phyloP scores from a whole-genome alignment of 2,113 vertebrate genomes.

The Mesocricetus auratus region DNA sequence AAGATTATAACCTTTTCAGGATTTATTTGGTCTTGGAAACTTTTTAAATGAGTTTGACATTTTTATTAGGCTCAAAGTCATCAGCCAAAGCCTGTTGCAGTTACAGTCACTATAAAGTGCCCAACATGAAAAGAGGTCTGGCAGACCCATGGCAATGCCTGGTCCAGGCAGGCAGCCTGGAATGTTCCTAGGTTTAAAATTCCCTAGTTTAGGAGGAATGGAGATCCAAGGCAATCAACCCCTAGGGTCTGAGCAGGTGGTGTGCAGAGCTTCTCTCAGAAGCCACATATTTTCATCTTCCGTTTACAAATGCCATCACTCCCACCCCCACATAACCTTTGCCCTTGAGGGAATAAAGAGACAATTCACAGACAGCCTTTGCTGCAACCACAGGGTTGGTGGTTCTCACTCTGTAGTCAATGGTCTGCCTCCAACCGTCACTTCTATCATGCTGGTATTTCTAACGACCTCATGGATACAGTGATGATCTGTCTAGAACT shows the following conservation, averaged over 20 bases:
- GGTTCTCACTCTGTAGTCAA: neutral
- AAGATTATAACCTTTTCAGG: slow-evolving; percentile 70
- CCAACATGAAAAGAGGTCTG: slow-evolving; percentile 47
- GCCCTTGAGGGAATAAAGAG: neutral
- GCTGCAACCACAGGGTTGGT: neutral
- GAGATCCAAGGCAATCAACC: neutral
- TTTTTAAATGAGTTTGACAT: slow-evolving; percentile 78
- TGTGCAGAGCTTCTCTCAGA: neutral
- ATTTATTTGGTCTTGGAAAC: slow-evolving; percentile 76
- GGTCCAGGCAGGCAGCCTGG: neutral
- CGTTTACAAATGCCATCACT: neutral
- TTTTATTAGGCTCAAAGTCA: slow-evolving; percentile 80
- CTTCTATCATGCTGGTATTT: neutral
- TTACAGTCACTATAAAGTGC: slow-evolving; percentile 66
- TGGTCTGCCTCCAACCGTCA: neutral
- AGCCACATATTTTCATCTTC: neutral
- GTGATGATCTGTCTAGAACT: neutral
- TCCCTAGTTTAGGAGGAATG: neutral
- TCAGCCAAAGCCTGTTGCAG: slow-evolving; percentile 34
- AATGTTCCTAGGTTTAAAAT: neutral
- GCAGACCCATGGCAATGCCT: neutral
- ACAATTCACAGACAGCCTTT: neutral
- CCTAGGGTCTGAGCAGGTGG: neutral
- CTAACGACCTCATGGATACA: neutral
- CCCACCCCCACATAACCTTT: neutral